phyloP scores from a whole-genome alignment of 2,888 invertebrate species.

The Julus scanicus region DNA sequence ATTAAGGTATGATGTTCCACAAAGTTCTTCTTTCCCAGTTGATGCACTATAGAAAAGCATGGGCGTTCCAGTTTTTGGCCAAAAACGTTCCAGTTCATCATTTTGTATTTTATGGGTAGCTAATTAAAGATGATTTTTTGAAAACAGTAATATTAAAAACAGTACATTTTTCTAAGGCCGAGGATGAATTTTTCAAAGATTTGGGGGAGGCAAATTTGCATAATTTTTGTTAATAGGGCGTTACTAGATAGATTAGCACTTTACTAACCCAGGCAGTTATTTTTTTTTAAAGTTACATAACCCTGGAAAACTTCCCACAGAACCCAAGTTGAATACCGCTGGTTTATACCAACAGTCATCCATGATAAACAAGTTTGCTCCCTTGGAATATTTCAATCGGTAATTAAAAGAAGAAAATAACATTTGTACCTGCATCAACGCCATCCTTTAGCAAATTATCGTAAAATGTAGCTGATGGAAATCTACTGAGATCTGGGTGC shows the following conservation, averaged over 20 bases:
- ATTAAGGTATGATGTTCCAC: constrained; percentile 99
- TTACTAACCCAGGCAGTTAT: too few relatives aligned
- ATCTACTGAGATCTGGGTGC: constrained; percentile 97
- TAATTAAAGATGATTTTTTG: constrained; percentile 66
- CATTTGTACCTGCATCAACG: constrained; percentile 82
- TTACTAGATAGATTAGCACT: too few relatives aligned
- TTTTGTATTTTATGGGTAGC: constrained; percentile 75
- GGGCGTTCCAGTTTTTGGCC: constrained; percentile 91
- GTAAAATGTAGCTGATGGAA: constrained; percentile 99
- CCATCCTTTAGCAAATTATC: constrained; percentile 99
- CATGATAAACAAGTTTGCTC: constrained; percentile 70
- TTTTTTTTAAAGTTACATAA: too few relatives aligned
- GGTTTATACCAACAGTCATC: too few relatives aligned
- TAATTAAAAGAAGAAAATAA: not conserved
- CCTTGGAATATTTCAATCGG: constrained; percentile 74
- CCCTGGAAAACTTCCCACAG: too few relatives aligned
- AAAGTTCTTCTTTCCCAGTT: constrained; percentile 95
- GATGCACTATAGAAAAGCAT: constrained; percentile 98
- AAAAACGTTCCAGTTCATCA: constrained; percentile 77
- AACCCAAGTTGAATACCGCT: too few relatives aligned
- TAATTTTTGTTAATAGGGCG: too few relatives aligned
- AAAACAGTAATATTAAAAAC: too few relatives aligned
- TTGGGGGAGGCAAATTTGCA: too few relatives aligned
- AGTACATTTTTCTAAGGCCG: too few relatives aligned
- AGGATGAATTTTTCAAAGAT: too few relatives aligned